Conservation (phyloP, 2,113 vertebrate species). For the Rhinopomastus cyanomelas region DNA sequence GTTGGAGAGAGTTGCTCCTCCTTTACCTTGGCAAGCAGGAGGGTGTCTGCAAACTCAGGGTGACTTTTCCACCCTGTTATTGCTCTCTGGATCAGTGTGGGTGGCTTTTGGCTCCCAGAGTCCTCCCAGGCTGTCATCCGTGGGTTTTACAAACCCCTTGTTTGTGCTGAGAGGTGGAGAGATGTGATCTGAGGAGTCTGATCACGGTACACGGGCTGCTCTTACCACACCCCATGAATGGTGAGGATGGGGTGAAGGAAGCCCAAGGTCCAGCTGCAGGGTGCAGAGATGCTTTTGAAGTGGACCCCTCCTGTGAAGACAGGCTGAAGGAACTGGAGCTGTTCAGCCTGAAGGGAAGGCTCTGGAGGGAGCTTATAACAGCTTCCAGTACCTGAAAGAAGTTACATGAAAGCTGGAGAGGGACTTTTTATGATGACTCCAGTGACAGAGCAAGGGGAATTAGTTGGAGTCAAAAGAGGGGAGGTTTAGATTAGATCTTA, state of each 20-base stretch:
- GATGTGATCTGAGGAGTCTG: fast-evolving
- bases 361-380: too few species aligned
- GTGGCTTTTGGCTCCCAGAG: not conserved
- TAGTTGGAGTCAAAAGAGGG: too few species aligned
- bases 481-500: too few species aligned
- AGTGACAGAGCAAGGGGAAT: too few species aligned
- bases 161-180: not conserved
- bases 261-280: not conserved
- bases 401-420: too few species aligned
- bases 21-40: not conserved
- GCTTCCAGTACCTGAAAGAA: too few species aligned
- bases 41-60: not conserved
- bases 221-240: not conserved
- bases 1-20: not conserved
- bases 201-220: not conserved
- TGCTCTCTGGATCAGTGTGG: not conserved
- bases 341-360: too few species aligned
- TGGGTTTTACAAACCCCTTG: not conserved
- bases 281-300: not conserved
- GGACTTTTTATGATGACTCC: too few species aligned
- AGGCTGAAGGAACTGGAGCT: too few species aligned
- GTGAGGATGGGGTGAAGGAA: not conserved
- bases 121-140: not conserved
- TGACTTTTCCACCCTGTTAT: not conserved
- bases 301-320: too few species aligned